A percentile compares a stretch with the other conserved stretches of the same genome.
These are phyloP conservation scores for Saturnia pavonia DNA, from an alignment of 2,888 invertebrate species.

Conservation along the genomic window DNA sequence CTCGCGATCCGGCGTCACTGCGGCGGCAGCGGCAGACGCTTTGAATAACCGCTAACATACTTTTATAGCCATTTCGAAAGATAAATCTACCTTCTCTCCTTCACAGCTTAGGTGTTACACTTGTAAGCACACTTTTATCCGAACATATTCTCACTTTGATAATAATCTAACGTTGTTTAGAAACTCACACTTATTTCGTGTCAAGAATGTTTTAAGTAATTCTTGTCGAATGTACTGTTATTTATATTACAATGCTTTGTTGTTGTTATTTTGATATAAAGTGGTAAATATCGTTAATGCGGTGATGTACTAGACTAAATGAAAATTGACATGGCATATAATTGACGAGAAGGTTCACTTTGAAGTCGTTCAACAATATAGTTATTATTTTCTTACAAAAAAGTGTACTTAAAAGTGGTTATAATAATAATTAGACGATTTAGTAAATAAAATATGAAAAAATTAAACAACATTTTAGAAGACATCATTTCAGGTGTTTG, in stretches of 20 bases:
- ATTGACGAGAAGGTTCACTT: no score
- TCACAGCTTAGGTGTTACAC: slow-evolving; percentile 20
- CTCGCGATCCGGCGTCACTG: slow-evolving; percentile 43
- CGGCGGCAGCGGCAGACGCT: slow-evolving; percentile 43
- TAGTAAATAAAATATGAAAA: no score
- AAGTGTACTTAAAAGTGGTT: no score
- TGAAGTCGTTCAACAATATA: no score
- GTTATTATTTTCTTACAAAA: no score
- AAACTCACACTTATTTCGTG: slow-evolving; percentile 12
- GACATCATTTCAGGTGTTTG: no score
- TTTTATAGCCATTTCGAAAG: slow-evolving; percentile 32
- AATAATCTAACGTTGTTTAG: slow-evolving; percentile 13
- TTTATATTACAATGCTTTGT: neutral
- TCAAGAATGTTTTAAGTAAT: slow-evolving; percentile 2
- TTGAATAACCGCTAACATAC: slow-evolving; percentile 29
- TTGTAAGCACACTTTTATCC: slow-evolving; percentile 19
- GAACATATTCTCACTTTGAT: slow-evolving; percentile 20
- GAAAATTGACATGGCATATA: no score
- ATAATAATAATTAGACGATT: no score
- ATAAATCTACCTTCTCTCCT: slow-evolving; percentile 30
- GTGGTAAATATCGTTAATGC: no score
- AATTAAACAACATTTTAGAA: no score
- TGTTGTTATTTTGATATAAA: neutral
- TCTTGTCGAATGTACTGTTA: slow-evolving; percentile 13
- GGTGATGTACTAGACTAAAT: no score